Base-by-base conservation (phyloP, 1,140 invertebrate genomes). In the Saccostrea cuccullata region DNA sequence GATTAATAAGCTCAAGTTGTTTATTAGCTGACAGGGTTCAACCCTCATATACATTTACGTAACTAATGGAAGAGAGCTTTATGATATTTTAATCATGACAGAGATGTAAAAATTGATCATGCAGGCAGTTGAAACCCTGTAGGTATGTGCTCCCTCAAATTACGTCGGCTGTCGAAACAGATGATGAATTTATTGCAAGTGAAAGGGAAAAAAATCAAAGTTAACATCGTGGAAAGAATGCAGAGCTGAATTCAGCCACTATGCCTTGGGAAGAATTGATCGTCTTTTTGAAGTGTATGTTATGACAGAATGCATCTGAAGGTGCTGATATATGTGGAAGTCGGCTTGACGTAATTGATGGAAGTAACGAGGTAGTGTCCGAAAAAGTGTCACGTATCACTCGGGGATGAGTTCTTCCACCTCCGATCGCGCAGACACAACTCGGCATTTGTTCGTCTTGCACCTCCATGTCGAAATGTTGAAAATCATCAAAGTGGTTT, bases 381-480 rank as follows among this genome's bases (percentile, higher is more conserved):
- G 30, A 17, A 26, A 73, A 73, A 23, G 26, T 26, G 70, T 30
- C 23, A 15, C 12, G 23, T 13, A 26, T 26, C 23, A 30, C 23
- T 30, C 26, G 15, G 70, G 15, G 70, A 77, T 77, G 70, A 77
- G 70, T 77, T 77, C 70, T 13, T 77, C 26, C 3, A 26, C 70
- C 15, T 77, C 70, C 11, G 70, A 77, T 26, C 11, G 70, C 13
- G 70, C 70, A 77, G 70, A 77, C 23, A 30, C 70, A 15, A 77
- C 70, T 77, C 89, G 93, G 17, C 93, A 93, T 89, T 84, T 94
- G 67, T 94, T 94, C 89, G 90, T 94, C 55, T 91, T 94, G 11
- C 92, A 94, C 87, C 90, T 94, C 8, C 93, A 94, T 88, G 93
- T 94, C 55, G 93, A 94, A 91, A 91, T 94, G 89, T 90, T 94